Base-by-base conservation (phyloP, 2,888 invertebrate genomes). In the Rosalia funebris region DNA sequence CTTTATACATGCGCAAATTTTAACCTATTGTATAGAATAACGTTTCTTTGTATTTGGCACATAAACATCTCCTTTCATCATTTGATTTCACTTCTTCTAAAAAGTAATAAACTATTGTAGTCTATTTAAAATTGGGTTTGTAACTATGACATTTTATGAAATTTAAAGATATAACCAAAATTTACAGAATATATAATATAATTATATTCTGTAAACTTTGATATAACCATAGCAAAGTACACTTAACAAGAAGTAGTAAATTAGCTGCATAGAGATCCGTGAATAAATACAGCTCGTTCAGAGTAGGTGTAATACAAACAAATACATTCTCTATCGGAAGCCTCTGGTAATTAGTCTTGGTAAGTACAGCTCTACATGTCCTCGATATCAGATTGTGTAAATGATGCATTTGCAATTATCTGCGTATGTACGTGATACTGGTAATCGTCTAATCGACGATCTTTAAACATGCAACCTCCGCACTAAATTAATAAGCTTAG, bases 321-420 rank as follows among this genome's bases (percentile, higher is more conserved):
- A 71, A 71, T 66, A 66, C 62, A 66, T 66, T 61, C 58, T 60
- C 34, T 58, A 63, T 64, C 65, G 63, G 55, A 57, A 67, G 67
- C 64, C 58, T 60, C 60, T 61, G 62, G 72, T 70, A 75, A 76
- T 75, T 75, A 75, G 72, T 71, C 72, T 71, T 70, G 53, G 69
- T 69, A 67, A 66, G 66, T 71, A 54, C 71, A 74, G 65, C 71
- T 74, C 73, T 74, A 73, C 75, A 71, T 77, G 75, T 74, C 71
- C 63, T 62, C 74, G 71, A 74, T 77, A 78, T 77, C 76, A 71
- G 76, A 77, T 76, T 73, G 75, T 76, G 77, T 76, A 75, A 77
- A 74, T 74, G 76, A 75, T 75, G 75, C 74, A 75, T 77, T 77
- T 74, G 76, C 72, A 75, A 74, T 74, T 77, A 77, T 76, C 75